Evolutionary conservation across 2,113 vertebrate genomes (phyloP).

Genomic region (Aptenodytes patagonicus): DNA sequence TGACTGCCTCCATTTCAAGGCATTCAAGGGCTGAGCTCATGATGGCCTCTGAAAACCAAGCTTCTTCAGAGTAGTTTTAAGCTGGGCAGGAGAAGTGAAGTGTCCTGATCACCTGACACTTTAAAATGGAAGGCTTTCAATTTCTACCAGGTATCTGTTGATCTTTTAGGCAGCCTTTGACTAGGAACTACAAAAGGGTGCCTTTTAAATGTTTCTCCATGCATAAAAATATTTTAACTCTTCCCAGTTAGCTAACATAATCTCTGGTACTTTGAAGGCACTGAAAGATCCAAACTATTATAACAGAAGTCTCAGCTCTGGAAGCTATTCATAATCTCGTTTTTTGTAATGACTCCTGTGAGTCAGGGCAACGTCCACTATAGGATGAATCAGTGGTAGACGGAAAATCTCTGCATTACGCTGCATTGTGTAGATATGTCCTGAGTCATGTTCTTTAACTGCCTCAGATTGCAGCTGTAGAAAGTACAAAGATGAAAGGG

Average conservation of each 20-base stretch:
- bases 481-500: background rate
- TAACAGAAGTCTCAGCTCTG: background rate
- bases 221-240: background rate
- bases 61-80: background rate
- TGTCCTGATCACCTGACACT: background rate
- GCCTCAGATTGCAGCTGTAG: background rate
- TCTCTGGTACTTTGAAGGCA: background rate
- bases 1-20: background rate
- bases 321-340: background rate
- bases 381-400: background rate
- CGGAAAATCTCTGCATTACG: background rate
- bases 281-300: background rate
- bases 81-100: background rate
- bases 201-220: background rate
- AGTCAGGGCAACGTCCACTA: background rate
- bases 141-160: background rate
- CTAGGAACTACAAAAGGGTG: fast-evolving
- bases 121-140: background rate
- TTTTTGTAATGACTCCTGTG: background rate
- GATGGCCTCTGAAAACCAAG: background rate
- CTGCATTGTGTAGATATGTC: background rate
- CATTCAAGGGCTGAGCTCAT: background rate
- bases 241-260: background rate
- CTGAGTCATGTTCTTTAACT: background rate
- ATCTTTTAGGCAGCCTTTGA: background rate